These are phyloP conservation scores for Sesia apiformis DNA, from an alignment of 2,888 invertebrate species.

Conservation along the genomic window DNA sequence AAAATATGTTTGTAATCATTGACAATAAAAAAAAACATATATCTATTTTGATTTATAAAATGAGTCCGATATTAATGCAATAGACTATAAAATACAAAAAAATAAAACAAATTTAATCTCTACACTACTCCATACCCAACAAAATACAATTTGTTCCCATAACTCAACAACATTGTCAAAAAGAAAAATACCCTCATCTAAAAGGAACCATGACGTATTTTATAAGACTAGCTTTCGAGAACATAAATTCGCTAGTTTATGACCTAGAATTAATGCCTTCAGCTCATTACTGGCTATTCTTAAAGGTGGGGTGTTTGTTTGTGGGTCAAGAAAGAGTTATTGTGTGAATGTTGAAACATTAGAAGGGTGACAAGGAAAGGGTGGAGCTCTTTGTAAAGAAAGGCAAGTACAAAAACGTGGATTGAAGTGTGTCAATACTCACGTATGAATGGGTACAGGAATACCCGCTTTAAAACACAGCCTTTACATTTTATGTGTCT, in stretches of 20 bases:
- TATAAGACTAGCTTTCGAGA: constrained; percentile 51
- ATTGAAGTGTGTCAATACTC: too few species aligned
- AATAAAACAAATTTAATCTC: constrained; percentile 12
- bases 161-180: constrained; percentile 59
- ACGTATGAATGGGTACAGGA: too few species aligned
- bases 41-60: too few species aligned
- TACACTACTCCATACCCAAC: constrained; percentile 22
- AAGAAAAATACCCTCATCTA: constrained; percentile 36
- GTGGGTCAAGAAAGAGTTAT: constrained; percentile 69
- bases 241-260: constrained; percentile 67
- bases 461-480: too few species aligned
- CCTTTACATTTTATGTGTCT: too few species aligned
- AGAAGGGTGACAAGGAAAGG: constrained; percentile 20
- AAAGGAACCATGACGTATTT: constrained; percentile 64
- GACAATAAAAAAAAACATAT: too few species aligned
- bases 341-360: constrained; percentile 38
- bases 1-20: too few species aligned
- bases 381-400: constrained; percentile 11
- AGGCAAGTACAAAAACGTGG: too few species aligned
- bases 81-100: too few species aligned
- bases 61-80: too few species aligned
- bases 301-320: constrained; percentile 48
- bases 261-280: constrained; percentile 65
- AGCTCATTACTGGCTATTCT: constrained; percentile 70
- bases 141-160: constrained; percentile 51